These are phyloP conservation scores for Harlomillsia oculata DNA, from an alignment of 1,140 invertebrate species.

Conservation along the genomic window DNA sequence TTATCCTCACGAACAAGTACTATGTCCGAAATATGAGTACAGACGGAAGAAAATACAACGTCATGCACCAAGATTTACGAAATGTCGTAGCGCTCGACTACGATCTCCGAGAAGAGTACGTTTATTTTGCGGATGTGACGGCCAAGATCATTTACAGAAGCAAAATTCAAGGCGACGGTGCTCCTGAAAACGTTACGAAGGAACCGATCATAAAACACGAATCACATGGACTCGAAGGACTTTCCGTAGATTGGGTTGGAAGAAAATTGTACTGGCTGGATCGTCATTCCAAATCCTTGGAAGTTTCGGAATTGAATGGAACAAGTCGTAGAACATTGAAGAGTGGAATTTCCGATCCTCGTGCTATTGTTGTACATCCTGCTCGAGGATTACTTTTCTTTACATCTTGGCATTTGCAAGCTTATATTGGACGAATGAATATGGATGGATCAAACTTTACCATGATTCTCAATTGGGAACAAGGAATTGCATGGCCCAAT, in stretches of 20 bases:
- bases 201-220: constrained; percentile 86
- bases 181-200: constrained; percentile 43
- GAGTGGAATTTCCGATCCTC: constrained; percentile 77
- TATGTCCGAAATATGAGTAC: constrained; percentile 91
- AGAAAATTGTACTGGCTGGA: constrained; percentile 97
- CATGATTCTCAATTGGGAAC: constrained; percentile 77
- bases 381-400: constrained; percentile 89
- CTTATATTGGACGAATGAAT: constrained; percentile 93
- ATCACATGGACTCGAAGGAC: constrained; percentile 88
- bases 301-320: constrained; percentile 83
- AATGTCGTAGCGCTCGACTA: constrained; percentile 95
- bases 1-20: constrained; percentile 96
- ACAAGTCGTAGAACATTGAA: constrained; percentile 79
- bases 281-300: constrained; percentile 82
- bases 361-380: constrained; percentile 89
- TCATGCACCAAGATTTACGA: constrained; percentile 88
- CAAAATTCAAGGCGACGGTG: constrained; percentile 37
- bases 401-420: constrained; percentile 88
- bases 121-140: constrained; percentile 92
- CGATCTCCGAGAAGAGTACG: constrained; percentile 67
- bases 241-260: constrained; percentile 92
- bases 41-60: constrained; percentile 71
- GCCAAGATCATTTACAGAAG: constrained; percentile 81
- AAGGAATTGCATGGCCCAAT: constrained; percentile 97
- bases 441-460: constrained; percentile 92